Evolutionary conservation across 2,888 invertebrate species (phyloP), one percentile per base, ranked within the genome.

Genomic region (Tenthredo notha): DNA sequence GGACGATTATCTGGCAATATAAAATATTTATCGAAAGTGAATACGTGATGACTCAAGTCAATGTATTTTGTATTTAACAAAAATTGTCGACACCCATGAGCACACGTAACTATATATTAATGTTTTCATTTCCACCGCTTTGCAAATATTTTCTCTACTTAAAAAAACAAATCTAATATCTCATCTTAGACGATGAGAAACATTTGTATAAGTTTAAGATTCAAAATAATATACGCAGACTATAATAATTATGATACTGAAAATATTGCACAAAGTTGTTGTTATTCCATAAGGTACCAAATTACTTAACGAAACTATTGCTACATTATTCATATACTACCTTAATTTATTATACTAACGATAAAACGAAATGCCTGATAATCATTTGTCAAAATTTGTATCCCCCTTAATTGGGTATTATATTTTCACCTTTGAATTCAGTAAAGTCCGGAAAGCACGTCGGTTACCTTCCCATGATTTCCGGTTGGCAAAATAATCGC

Each of bases 381-480:
- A n/a, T n/a, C n/a, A n/a, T n/a, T n/a, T n/a, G n/a, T n/a, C n/a
- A n/a, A n/a, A n/a, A n/a, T n/a, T n/a, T n/a, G n/a, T n/a, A n/a
- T n/a, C n/a, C n/a, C n/a, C n/a, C n/a, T n/a, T n/a, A n/a, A n/a
- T n/a, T n/a, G n/a, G n/a, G n/a, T n/a, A n/a, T n/a, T n/a, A n/a
- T n/a, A 58, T 37, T 33, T 5, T 67, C 15, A 47, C 21, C 18
- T 37, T 33, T 9, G 58, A 18, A 47, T 84, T 92, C 85, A 93
- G 85, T 93, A 93, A 33, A 93, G 89, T 1, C 93, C 93, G 0
- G 93, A 93, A 33, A 93, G 86, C 67, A 93, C 88, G 58, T 93
- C 93, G 7, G 93, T 93, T 54, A 93, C 93, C 88, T 93, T 93
- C 37, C 91, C 92, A 25, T 91, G 90, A 83, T 91, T 92, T 65